These are phyloP conservation scores for Nomada fabriciana DNA, from an alignment of 2,888 invertebrate genomes.

Conservation along the genomic window DNA sequence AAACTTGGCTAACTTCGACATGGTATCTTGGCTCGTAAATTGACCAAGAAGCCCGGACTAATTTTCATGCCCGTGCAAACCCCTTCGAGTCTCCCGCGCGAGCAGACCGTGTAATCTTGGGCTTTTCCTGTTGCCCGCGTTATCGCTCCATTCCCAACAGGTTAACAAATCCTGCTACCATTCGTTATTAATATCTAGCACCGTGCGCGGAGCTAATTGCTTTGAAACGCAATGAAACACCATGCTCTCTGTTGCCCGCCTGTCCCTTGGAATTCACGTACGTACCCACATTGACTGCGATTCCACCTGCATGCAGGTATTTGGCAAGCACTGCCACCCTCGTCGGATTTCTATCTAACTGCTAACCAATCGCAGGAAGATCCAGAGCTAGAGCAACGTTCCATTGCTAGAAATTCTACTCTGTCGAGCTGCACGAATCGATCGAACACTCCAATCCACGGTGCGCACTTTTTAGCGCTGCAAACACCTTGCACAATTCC, in stretches of 20 bases:
- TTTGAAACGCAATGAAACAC: constrained; percentile 32
- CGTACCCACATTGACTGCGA: too few species aligned
- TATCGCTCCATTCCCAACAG: constrained; percentile 39
- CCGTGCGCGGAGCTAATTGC: constrained; percentile 59
- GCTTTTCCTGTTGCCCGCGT: constrained; percentile 45
- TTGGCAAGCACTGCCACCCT: too few species aligned
- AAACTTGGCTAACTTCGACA: constrained; percentile 69
- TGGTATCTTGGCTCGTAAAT: constrained; percentile 68
- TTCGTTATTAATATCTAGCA: constrained; percentile 58
- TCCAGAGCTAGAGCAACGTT: background rate
- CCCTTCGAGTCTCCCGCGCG: constrained; percentile 17
- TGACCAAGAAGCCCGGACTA: constrained; percentile 69
- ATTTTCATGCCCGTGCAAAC: constrained; percentile 60
- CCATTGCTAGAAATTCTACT: constrained; percentile 7
- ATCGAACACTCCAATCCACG: constrained; percentile 1
- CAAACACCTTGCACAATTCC: background rate
- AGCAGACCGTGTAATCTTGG: constrained; percentile 59
- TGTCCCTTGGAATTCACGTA: too few species aligned
- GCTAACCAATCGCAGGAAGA: background rate
- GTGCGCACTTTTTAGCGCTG: background rate
- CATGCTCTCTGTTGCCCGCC: constrained; percentile 6
- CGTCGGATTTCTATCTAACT: background rate
- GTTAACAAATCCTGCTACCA: constrained; percentile 54
- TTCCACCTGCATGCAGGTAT: too few species aligned
- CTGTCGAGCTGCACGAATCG: background rate